Evolutionary conservation across 2,797 vertebrate genomes (phyloP), one percentile per base, ranked within the genome.

Genomic region (Esox lucius): DNA sequence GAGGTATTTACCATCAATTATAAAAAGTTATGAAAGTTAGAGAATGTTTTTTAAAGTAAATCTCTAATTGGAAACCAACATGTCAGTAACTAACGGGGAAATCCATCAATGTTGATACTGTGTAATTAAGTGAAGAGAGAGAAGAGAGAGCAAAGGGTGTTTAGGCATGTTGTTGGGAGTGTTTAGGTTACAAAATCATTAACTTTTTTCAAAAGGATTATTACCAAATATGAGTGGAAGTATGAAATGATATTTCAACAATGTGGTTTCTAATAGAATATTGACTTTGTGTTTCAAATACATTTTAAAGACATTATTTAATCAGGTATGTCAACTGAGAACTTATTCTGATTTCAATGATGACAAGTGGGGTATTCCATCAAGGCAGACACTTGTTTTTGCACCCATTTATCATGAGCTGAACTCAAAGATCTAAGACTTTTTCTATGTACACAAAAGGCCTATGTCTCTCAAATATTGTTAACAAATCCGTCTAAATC

Each of bases 101-200:
- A 15, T 28, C 17, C 13, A 28, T 59, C 9, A 4, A 59, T 3
- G 8, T 64, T 49, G 19, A 35, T 64, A 28, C 11, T 26, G 70
- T 13, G 17, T 3, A 5, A 42, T 6, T 26, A 22, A 4, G 72
- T 42, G 51, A 35, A 12, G 62, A 71, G 49, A 73, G 53, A 56
- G n/a, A 3, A 51, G n/a, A 3, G 51, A 9, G 53, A 46, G 33
- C 0, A 0, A 80, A 6, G 77, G 86, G 77, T 82, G 82, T 64
- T 77, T 19, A 67, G 39, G 53, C 39, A 42, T 42, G 39, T 42
- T 6, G 5, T 42, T 42, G 9, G 9, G 53, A 65, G 0, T 39
- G 87, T 89, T 59, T 59, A 59, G 19, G 7, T 59, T 89, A 19
- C n/a, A n/a, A 59, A 89, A 90, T 87, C 74, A 88, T 89, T 90